A percentile compares a stretch with the other conserved stretches of the same genome.
These are phyloP conservation scores for Spongilla lacustris DNA, from an alignment of 37 sponge, comb jelly and placozoan genomes.

Conservation along the genomic window DNA sequence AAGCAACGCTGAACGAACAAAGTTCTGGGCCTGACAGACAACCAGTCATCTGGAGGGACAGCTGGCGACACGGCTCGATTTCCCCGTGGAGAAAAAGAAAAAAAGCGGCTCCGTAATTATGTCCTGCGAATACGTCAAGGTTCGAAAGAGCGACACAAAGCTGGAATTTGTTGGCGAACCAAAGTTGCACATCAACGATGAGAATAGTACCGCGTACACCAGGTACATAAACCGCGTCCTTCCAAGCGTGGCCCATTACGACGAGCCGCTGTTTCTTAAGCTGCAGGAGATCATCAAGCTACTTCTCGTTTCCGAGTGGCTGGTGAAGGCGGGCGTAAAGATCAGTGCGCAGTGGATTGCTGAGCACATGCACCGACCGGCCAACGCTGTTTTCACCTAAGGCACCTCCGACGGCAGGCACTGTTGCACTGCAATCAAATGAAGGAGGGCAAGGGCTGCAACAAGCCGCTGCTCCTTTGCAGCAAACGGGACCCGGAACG, in stretches of 20 bases:
- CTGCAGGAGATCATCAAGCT: conserved; percentile 41
- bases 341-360: conserved; percentile 46
- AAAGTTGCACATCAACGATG: conserved; percentile 31
- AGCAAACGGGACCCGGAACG: too few relatives aligned
- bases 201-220: not conserved
- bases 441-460: not conserved
- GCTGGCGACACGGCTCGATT: conserved; percentile 20
- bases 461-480: not conserved
- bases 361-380: too few relatives aligned
- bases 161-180: conserved; percentile 41
- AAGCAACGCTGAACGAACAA: not conserved
- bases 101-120: conserved; percentile 22
- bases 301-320: conserved; percentile 43
- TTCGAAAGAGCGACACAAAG: conserved; percentile 3
- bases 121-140: conserved; percentile 27
- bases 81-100: conserved; percentile 3
- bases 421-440: not conserved
- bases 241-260: conserved; percentile 36
- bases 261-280: conserved; percentile 58
- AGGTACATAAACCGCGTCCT: conserved; percentile 33
- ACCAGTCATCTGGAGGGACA: conserved; percentile 40
- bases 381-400: too few relatives aligned
- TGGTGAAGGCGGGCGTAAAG: conserved; percentile 15
- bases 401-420: not conserved
- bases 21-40: conserved; percentile 21